Base-by-base conservation (phyloP, 2,797 vertebrate genomes). In the Tarsius wallacei region DNA sequence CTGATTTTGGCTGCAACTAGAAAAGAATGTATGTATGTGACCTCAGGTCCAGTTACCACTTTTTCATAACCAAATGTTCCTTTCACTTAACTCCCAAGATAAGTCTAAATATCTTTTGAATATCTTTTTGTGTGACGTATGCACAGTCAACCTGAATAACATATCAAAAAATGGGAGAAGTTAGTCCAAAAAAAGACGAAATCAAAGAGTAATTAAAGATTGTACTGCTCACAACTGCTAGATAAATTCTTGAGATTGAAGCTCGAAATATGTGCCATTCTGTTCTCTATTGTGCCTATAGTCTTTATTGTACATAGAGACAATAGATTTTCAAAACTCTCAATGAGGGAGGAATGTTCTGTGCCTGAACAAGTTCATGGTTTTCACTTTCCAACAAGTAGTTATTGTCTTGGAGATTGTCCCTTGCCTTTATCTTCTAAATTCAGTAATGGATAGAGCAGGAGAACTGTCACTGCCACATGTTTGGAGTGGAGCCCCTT, bases 1-100 rank as follows among this genome's bases (percentile, higher is more conserved):
- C n/a, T 94, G 82, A 7, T 22, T 90, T 95, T 97, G 87, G 84
- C 26, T 71, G 49, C 63, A 97, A 82, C 26, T 91, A 64, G 93
- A 87, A 81, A 84, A 94, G 7, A 42, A 93, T 90, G 36, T 1
- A 36, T 7, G 31, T 80, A 15, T 26, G 55, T 70, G 15, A 68
- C 77, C 63, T 91, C 81, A 86, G 47, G 31, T 8, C 5, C 15
- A 71, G 19, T 64, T 87, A 73, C 78, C n/a, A 68, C 13, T 68
- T 78, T 90, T 94, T 87, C 51, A 66, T 71, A 97, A 97, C 47
- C 15, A 49, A 93, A 47, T 13, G 0, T 12, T 96, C 86, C 71
- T 97, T 88, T 96, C 83, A 93, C 0, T 89, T 97, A 28, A 8
- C 49, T 97, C 78, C 33, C 97, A 87, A 96, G 74, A 1, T 0